Percentiles rank a stretch among this genome's conserved stretches.
These are phyloP conservation scores for Brotula barbata DNA, from an alignment of 2,797 vertebrate species.

Conservation along the genomic window DNA sequence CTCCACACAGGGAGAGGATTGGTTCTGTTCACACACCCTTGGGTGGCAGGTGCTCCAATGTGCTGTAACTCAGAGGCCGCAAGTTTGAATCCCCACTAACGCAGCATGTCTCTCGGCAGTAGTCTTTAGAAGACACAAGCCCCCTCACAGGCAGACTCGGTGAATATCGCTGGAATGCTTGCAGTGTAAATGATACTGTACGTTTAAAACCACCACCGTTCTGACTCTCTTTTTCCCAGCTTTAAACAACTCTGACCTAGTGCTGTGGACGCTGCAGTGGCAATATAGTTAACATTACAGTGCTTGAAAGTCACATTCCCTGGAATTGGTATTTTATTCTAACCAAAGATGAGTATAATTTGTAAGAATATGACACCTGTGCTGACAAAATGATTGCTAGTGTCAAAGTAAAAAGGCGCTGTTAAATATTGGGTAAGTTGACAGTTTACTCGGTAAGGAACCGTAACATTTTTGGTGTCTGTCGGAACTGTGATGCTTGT, in stretches of 20 bases:
- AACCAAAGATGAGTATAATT: conserved; percentile 9
- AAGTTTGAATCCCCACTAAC: conserved; percentile 26
- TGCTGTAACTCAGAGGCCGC: conserved; percentile 6
- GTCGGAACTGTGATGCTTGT: conserved; percentile 1
- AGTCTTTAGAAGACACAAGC: too few relatives aligned
- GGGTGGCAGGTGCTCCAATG: conserved; percentile 30
- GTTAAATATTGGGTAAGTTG: conserved; percentile 31
- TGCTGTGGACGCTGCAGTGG: conserved; percentile 54
- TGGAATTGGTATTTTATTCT: conserved; percentile 9
- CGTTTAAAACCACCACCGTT: conserved; percentile 30
- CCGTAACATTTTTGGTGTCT: background rate
- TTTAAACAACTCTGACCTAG: conserved; percentile 55
- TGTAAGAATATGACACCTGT: conserved; percentile 9
- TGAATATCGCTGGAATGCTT: conserved; percentile 48
- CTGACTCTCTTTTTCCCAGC: conserved; percentile 28
- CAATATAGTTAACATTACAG: conserved; percentile 30
- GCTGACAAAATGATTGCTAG: conserved; percentile 14
- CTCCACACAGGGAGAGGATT: conserved; percentile 48
- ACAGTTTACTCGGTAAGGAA: conserved; percentile 1
- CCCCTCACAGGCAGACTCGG: too few relatives aligned
- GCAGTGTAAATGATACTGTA: conserved; percentile 55
- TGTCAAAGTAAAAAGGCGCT: conserved; percentile 22
- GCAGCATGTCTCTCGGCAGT: too few relatives aligned
- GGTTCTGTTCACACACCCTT: conserved; percentile 49
- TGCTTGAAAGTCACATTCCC: conserved; percentile 10